Evolutionary conservation across 2,888 invertebrate species (phyloP).

Genomic region (Drosophila paranaensis): DNA sequence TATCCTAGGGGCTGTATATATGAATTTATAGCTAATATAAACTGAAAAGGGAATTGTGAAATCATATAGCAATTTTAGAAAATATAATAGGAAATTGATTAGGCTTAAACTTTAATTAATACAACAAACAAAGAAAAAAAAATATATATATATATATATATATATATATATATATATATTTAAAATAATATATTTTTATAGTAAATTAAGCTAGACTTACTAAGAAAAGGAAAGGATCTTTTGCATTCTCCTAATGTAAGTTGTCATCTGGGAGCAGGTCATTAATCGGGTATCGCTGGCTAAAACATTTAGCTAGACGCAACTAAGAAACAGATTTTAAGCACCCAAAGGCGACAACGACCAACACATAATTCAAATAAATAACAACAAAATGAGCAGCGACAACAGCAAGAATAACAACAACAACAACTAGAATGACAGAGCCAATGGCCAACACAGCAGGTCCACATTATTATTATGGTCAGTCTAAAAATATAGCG

Average conservation of each 20-base stretch:
- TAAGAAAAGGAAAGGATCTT: background rate
- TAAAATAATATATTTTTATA: too few species aligned
- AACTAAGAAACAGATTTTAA: constrained; percentile 42
- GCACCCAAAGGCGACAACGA: constrained; percentile 67
- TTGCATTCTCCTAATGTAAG: background rate
- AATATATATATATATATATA: too few species aligned
- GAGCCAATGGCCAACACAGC: constrained; percentile 54
- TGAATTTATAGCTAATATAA: background rate
- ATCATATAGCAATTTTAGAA: too few species aligned
- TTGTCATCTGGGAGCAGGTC: constrained; percentile 22
- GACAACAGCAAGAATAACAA: constrained; percentile 33
- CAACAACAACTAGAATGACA: constrained; percentile 28
- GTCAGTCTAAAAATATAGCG: constrained; percentile 83
- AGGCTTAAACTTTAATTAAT: too few species aligned
- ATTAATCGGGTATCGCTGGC: constrained; percentile 25
- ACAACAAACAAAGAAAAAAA: too few species aligned
- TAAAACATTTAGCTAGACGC: constrained; percentile 24
- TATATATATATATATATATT: too few species aligned
- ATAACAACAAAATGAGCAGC: constrained; percentile 48
- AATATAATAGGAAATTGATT: too few species aligned
- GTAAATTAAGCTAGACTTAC: too few species aligned
- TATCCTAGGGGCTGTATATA: background rate
- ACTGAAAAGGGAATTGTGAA: background rate
- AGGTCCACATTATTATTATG: constrained; percentile 71
- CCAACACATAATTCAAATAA: constrained; percentile 69